These are phyloP conservation scores for Grallaria varia DNA, from an alignment of 2,113 vertebrate species.

Conservation along the genomic window DNA sequence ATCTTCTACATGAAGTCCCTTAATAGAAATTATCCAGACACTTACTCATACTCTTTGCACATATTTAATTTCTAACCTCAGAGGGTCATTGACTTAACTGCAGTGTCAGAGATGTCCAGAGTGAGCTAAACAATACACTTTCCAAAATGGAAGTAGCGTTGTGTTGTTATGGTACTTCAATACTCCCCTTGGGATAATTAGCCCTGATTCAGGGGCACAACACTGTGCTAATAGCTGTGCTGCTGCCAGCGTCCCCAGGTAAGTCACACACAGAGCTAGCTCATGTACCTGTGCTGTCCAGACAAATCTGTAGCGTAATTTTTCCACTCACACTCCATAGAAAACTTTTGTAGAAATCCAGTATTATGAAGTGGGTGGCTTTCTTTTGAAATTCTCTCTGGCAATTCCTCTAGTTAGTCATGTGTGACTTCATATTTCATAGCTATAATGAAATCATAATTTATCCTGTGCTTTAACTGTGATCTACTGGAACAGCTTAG, in stretches of 20 bases:
- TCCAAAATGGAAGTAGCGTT: neutral
- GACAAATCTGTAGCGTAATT: neutral
- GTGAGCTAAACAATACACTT: neutral
- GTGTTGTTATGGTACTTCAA: neutral
- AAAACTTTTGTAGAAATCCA: neutral
- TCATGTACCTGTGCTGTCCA: neutral
- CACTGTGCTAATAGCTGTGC: neutral
- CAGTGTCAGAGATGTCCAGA: neutral
- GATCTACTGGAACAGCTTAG: neutral
- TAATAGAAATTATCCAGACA: neutral
- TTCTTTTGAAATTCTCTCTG: neutral
- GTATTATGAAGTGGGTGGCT: neutral
- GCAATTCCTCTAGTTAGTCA: neutral
- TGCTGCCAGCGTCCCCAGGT: neutral
- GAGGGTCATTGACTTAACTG: neutral
- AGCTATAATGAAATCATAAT: constrained; percentile 17
- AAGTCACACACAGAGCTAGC: neutral
- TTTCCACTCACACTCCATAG: neutral
- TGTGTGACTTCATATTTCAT: constrained; percentile 14
- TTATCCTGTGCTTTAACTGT: neutral
- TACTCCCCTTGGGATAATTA: neutral
- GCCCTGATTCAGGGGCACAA: neutral
- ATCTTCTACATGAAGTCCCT: neutral
- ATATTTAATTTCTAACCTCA: neutral
- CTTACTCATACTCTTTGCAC: neutral